Conservation (phyloP, 2,797 vertebrate species). For the Ambastaia sidthimunki region DNA sequence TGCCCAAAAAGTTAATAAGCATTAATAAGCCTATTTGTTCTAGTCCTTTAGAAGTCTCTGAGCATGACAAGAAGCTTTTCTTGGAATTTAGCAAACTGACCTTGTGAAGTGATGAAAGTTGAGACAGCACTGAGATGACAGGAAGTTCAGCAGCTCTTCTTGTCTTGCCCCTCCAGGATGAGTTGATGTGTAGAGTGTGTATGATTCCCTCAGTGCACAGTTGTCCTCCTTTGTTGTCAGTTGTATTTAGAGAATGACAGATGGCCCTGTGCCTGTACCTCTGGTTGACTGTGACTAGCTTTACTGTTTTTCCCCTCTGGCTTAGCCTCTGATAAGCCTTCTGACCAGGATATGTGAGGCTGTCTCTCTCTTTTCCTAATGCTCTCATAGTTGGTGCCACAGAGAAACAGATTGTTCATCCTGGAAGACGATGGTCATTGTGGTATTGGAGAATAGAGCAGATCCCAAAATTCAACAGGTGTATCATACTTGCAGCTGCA, state of each 20-base stretch:
- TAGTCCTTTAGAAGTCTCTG: slow-evolving; percentile 57
- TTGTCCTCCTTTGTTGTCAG: slow-evolving; percentile 79
- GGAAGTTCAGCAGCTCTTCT: slow-evolving; percentile 66
- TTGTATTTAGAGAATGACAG: slow-evolving; percentile 81
- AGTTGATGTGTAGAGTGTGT: slow-evolving; percentile 66
- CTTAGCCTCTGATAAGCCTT: slow-evolving; percentile 87
- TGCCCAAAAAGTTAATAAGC: slow-evolving; percentile 27
- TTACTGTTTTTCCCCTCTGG: slow-evolving; percentile 79
- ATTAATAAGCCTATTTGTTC: slow-evolving; percentile 34
- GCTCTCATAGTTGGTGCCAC: slow-evolving; percentile 85
- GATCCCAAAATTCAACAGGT: slow-evolving; percentile 27
- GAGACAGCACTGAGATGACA: slow-evolving; percentile 44
- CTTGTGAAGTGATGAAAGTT: slow-evolving; percentile 66
- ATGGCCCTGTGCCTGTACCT: slow-evolving; percentile 85
- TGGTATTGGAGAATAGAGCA: background rate
- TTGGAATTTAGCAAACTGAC: slow-evolving; percentile 74
- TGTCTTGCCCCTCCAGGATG: slow-evolving; percentile 68
- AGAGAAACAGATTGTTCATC: slow-evolving; percentile 81
- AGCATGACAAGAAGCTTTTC: slow-evolving; percentile 58
- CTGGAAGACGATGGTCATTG: background rate
- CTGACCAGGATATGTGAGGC: slow-evolving; percentile 81
- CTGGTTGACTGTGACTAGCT: slow-evolving; percentile 79
- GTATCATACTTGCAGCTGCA: background rate
- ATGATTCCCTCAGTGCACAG: slow-evolving; percentile 63
- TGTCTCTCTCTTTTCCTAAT: slow-evolving; percentile 77